These are phyloP conservation scores for Schlechtendalia chinensis DNA, from an alignment of 1,140 invertebrate species.

Conservation along the genomic window DNA sequence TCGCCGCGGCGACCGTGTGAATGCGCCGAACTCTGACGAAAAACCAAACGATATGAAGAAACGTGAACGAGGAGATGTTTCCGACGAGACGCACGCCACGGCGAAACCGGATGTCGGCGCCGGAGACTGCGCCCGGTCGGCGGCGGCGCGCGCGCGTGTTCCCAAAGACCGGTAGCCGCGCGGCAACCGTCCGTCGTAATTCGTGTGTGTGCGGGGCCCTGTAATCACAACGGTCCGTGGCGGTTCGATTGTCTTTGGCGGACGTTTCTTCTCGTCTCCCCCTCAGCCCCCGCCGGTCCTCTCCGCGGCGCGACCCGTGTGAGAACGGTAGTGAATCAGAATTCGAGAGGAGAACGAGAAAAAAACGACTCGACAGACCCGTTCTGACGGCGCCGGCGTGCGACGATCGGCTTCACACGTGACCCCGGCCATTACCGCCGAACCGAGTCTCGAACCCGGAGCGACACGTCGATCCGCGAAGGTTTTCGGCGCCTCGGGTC, in stretches of 20 bases:
- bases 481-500: background rate
- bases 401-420: conserved; percentile 43
- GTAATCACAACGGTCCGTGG: conserved; percentile 21
- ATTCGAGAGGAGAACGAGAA: background rate
- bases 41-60: background rate
- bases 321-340: background rate
- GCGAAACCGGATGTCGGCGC: conserved; percentile 26
- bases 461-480: background rate
- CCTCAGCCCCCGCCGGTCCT: no score
- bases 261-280: background rate
- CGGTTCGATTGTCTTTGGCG: conserved; percentile 47
- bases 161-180: conserved; percentile 39
- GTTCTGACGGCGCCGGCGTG: conserved; percentile 11
- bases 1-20: conserved; percentile 43
- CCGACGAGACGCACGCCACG: conserved; percentile 18
- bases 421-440: conserved; percentile 40
- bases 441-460: background rate
- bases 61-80: conserved; percentile 2
- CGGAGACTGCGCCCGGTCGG: background rate
- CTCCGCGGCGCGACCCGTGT: no score
- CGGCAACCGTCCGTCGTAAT: background rate
- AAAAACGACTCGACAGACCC: conserved; percentile 4
- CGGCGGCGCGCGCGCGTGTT: background rate
- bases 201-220: conserved; percentile 18
- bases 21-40: background rate